phyloP scores from a whole-genome alignment of 1,140 invertebrate species.

The Stratiolaelaps scimitus region DNA sequence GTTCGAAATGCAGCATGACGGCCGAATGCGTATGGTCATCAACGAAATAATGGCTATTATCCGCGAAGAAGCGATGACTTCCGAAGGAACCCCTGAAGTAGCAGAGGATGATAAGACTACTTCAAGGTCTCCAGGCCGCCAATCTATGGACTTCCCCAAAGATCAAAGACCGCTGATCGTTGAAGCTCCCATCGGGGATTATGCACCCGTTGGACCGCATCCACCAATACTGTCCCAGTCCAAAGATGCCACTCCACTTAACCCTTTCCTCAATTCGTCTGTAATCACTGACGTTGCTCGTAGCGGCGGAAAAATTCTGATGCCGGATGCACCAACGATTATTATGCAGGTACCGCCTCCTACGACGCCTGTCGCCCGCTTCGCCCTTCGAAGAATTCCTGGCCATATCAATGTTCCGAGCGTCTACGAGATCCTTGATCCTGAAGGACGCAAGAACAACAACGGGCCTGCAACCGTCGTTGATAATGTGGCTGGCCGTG shows the following conservation, averaged over 20 bases:
- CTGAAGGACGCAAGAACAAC: background rate
- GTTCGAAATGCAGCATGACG: background rate
- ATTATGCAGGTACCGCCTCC: slow-evolving; percentile 17
- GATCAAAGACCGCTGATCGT: too few species aligned
- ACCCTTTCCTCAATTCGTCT: background rate
- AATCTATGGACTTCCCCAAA: too few species aligned
- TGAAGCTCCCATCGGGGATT: too few species aligned
- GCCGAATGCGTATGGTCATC: background rate
- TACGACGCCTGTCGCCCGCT: background rate
- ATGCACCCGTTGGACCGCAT: background rate
- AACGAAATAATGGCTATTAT: slow-evolving; percentile 27
- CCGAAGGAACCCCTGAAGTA: too few species aligned
- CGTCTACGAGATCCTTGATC: slow-evolving; percentile 20
- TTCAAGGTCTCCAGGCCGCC: background rate
- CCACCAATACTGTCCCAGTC: slow-evolving; percentile 11
- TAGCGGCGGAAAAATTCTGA: slow-evolving; percentile 1
- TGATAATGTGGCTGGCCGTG: slow-evolving; percentile 2
- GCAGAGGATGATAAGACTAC: background rate
- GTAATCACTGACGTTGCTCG: slow-evolving; percentile 6
- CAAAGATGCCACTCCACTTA: background rate
- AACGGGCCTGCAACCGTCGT: background rate
- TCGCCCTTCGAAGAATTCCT: slow-evolving; percentile 7
- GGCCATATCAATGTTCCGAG: slow-evolving; percentile 7
- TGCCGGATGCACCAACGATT: slow-evolving; percentile 25
- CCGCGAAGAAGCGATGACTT: background rate